Evolutionary conservation across 64 coral and sea anemone genomes (phyloP), one percentile per base, ranked within the genome.

Genomic region (Montipora cactus): DNA sequence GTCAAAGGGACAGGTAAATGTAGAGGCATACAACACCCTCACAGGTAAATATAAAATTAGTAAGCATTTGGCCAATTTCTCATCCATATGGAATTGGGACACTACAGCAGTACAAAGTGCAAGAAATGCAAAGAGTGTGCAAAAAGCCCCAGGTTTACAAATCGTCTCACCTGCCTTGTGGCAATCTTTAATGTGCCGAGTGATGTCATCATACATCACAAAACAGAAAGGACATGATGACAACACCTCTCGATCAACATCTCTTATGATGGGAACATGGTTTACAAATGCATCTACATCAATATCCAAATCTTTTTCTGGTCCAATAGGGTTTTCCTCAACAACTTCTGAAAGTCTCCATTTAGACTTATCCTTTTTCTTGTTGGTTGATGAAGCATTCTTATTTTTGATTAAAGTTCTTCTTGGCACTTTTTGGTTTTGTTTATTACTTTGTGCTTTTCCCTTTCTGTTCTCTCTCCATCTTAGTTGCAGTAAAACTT

Each of bases 101-200:
- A 55, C 52, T 55, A 55, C 10, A 37, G 0, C 12, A 15, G 15
- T 12, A 67, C 7, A 14, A 0, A 14, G 68, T 15, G 18, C 68
- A 22, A 7, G 62, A 55, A 55, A 14, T 14, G 11, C 1, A 64
- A 64, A 15, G 14, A 15, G 13, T 16, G 4, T 64, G 9, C 4
- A 16, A 15, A 7, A 23, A 7, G 68, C 5, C 3, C 0, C 0
- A 20, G 18, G 6, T 19, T n/a, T 19, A 11, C 5, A 12, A 14
- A 44, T n/a, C 8, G 7, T 11, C 66, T 86, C 10, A 86, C 82
- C 82, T 71, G 66, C 48, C 21, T 84, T 47, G 46, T 86, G 82
- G 47, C 45, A 86, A 3, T 86, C 62, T 86, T 86, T 86, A 7
- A 86, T 86, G 82, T 86, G 82, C 10, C 71, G 82, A 71, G 25